A percentile compares a stretch with the other conserved stretches of the same genome.
These are phyloP conservation scores for Synergus japonicus DNA, from an alignment of 2,888 invertebrate genomes.

Conservation along the genomic window DNA sequence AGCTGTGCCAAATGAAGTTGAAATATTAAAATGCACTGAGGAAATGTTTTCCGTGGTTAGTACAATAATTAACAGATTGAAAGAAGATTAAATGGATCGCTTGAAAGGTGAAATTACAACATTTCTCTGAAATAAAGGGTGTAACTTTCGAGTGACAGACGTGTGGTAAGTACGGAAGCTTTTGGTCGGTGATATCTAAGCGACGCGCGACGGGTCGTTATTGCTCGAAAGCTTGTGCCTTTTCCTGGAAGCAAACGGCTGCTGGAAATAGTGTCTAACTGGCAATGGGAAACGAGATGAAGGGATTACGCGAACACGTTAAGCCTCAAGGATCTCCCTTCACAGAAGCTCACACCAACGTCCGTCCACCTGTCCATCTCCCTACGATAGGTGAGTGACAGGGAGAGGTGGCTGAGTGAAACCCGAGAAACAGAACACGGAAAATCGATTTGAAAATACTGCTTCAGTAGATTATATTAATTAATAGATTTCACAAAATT, in stretches of 20 bases:
- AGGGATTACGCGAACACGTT: conserved; percentile 73
- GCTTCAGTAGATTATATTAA: conserved; percentile 35
- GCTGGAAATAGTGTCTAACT: conserved; percentile 60
- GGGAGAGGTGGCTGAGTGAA: conserved; percentile 51
- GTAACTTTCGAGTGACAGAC: conserved; percentile 11
- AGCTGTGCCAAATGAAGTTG: too few species aligned
- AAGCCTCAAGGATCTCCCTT: conserved; percentile 70
- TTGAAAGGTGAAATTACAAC: neutral
- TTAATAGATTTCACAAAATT: conserved; percentile 10
- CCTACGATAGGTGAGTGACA: conserved; percentile 59
- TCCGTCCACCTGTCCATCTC: conserved; percentile 67
- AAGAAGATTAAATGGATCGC: neutral
- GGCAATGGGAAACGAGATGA: conserved; percentile 72
- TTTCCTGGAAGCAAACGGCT: conserved; percentile 48
- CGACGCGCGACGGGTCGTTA: conserved; percentile 42
- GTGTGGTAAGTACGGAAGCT: conserved; percentile 35
- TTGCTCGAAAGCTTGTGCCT: conserved; percentile 42
- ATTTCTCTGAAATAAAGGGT: neutral
- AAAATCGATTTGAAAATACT: conserved; percentile 11
- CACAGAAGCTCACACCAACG: conserved; percentile 61
- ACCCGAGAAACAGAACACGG: conserved; percentile 21
- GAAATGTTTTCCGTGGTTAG: too few species aligned
- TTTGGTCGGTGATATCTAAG: conserved; percentile 41
- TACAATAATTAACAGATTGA: too few species aligned
- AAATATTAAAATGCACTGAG: too few species aligned